A percentile compares a stretch with the other conserved stretches of the same genome.
Conservation (phyloP, 2,113 vertebrate species). For the Felis catus region F.catus_Fca126_mat1.0 CM031415.1:14093501-14094000, state of each 20-base stretch:
- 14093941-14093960: constrained; percentile 69
- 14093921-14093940: constrained; percentile 58
- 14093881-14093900: constrained; percentile 68
- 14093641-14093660: fast-evolving
- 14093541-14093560: neutral
- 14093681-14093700: neutral
- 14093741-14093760: neutral
- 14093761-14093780: neutral
- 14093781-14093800: neutral
- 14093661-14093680: neutral
- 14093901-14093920: constrained; percentile 64
- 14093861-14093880: constrained; percentile 67
- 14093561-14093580: too few species aligned
- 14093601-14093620: neutral
- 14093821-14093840: neutral
- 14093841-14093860: constrained; percentile 66
- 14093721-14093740: neutral
- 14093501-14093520: neutral
- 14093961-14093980: constrained; percentile 78
- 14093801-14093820: neutral
- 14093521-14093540: fast-evolving
- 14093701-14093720: neutral
- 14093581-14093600: fast-evolving
- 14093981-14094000: constrained; percentile 68
- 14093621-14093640: neutral